These are phyloP conservation scores for Coilia nasus DNA, from an alignment of 2,797 vertebrate genomes.

Conservation along the genomic window DNA sequence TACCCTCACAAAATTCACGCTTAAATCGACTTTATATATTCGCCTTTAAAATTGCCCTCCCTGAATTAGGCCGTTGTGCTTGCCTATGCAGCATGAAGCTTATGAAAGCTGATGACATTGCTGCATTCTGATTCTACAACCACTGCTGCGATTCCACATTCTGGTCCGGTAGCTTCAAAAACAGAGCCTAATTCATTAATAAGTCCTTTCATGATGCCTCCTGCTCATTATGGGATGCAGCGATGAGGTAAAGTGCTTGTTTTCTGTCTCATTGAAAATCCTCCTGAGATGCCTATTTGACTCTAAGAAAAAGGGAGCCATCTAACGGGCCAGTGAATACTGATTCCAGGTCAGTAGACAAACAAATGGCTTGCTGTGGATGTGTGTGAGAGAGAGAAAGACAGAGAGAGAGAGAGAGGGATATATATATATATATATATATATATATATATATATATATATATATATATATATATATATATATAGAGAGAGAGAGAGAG, in stretches of 20 bases:
- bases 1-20: not conserved
- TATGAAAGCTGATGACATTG: not conserved
- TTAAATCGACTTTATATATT: not conserved
- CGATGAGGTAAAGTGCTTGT: not conserved
- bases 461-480: too few relatives aligned
- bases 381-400: not conserved
- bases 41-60: not conserved
- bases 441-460: too few relatives aligned
- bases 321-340: not conserved
- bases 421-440: too few relatives aligned
- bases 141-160: not conserved
- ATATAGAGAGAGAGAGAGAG: too few relatives aligned
- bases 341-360: constrained; percentile 10
- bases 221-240: not conserved
- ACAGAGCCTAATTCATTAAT: not conserved
- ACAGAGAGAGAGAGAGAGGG: not conserved
- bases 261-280: not conserved
- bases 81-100: not conserved
- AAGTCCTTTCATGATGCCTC: not conserved
- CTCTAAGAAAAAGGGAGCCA: not conserved
- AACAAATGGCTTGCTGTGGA: not conserved
- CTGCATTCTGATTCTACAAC: not conserved
- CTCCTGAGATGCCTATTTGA: not conserved
- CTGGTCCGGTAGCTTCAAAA: not conserved
- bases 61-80: too few relatives aligned